These are phyloP conservation scores for Rhagoletis pomonella DNA, from an alignment of 1,140 invertebrate species.

Conservation along the genomic window DNA sequence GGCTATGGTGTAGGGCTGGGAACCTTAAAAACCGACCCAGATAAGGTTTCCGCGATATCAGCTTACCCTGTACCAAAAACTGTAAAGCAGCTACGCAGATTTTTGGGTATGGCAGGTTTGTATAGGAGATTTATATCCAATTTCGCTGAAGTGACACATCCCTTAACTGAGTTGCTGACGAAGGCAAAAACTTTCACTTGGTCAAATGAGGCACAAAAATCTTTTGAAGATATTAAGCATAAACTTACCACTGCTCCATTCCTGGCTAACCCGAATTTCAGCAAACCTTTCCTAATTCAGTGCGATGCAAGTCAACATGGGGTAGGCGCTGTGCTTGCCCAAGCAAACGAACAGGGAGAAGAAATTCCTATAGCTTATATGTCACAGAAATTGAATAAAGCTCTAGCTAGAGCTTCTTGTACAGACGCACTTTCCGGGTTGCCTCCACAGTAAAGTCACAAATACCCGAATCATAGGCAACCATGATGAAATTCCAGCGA, in stretches of 20 bases:
- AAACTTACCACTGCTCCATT: slow-evolving; percentile 27
- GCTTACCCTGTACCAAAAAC: not conserved
- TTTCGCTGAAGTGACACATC: not conserved
- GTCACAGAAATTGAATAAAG: not conserved
- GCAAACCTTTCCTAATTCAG: not conserved
- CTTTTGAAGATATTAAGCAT: not conserved
- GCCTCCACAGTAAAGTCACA: too few species aligned
- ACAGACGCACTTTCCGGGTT: too few species aligned
- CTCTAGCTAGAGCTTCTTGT: not conserved
- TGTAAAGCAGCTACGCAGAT: not conserved
- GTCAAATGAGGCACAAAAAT: not conserved
- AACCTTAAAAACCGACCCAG: slow-evolving; percentile 1
- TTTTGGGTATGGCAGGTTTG: too few species aligned
- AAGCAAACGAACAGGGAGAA: not conserved
- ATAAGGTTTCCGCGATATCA: not conserved
- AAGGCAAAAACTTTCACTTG: not conserved
- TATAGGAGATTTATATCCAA: not conserved
- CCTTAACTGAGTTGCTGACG: not conserved
- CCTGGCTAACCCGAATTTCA: slow-evolving; percentile 33
- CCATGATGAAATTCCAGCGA: too few species aligned
- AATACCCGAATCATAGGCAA: too few species aligned
- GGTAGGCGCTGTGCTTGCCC: not conserved
- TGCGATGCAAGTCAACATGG: too few species aligned
- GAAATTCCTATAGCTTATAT: not conserved
- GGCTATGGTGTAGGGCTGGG: not conserved